Conservation (phyloP, 2,797 vertebrate genomes). For the Danio choprae region DNA sequence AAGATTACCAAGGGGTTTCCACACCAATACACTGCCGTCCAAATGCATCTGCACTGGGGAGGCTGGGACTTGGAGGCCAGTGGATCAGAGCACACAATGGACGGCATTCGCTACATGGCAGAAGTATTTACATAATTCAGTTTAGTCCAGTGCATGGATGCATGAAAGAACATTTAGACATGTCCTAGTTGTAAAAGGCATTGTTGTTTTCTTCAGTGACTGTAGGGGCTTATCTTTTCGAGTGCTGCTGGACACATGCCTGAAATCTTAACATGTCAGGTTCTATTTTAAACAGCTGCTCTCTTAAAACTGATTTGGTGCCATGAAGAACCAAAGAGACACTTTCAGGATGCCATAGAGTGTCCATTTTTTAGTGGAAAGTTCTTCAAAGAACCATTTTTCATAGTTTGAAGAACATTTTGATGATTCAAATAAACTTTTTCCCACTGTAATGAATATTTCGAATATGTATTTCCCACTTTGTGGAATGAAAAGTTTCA, state of each 20-base stretch:
- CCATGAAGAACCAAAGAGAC: too few relatives aligned
- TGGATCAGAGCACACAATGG: conserved; percentile 90
- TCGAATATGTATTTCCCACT: too few relatives aligned
- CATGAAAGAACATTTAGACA: not conserved
- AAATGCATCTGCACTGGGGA: conserved; percentile 96
- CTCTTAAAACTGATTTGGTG: too few relatives aligned
- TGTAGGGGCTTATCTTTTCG: not conserved
- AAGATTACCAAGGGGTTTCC: conserved; percentile 78
- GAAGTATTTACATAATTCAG: conserved; percentile 78
- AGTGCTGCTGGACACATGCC: conserved; percentile 9
- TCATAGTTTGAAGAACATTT: too few relatives aligned
- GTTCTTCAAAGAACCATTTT: too few relatives aligned
- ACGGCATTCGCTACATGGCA: conserved; percentile 85
- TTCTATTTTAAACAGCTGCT: conserved; percentile 9
- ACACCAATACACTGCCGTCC: conserved; percentile 79
- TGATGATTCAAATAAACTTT: too few relatives aligned
- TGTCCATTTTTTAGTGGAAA: too few relatives aligned
- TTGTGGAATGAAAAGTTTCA: too few relatives aligned
- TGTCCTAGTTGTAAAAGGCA: not conserved
- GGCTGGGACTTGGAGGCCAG: conserved; percentile 84
- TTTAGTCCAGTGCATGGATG: not conserved
- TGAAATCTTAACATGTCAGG: conserved; percentile 7
- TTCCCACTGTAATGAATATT: too few relatives aligned
- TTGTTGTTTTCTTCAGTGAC: conserved; percentile 11
- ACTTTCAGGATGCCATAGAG: too few relatives aligned